Evolutionary conservation across 2,113 vertebrate genomes (phyloP), one percentile per base, ranked within the genome.

Genomic region (Microcebus jonahi): DNA sequence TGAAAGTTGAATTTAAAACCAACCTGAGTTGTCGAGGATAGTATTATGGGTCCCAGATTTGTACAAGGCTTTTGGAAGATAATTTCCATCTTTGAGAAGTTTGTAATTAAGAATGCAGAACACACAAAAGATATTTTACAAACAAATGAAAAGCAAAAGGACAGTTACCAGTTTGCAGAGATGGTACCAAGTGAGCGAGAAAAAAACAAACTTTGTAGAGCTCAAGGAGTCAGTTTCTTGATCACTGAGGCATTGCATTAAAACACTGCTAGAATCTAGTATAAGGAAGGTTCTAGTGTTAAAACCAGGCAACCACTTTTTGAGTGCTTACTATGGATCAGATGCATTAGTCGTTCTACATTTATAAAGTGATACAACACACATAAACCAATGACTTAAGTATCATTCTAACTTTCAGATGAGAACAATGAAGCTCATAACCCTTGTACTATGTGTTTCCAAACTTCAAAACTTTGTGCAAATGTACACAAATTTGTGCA

Each of bases 71-170:
- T 93, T 88, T 20, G 21, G 39, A 45, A 83, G 17, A 75, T 71
- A 61, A 91, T 80, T 85, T 36, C n/a, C 8, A 10, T 84, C 55
- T 95, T 94, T 90, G 70, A 68, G 71, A 84, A 80, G n/a, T 68
- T 86, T 79, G 9, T 87, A 70, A 90, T 20, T 85, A 65, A 90
- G 55, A 77, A 83, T 88, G 17, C 7, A 67, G 36, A 71, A 80
- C 10, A 83, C 36, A 91, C 12, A 88, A 25, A 67, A 42, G 73
- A 50, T 36, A 25, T 77, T 82, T 95, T 76, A 36, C 70, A 84
- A 97, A 59, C 31, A 73, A 82, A 21, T 94, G 59, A 90, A 82
- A 85, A 92, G 36, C 20, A 88, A 13, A 29, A 95, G 67, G 31
- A 34, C 6, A 55, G 17, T 31, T 50, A 18, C 67, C 29, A 21